A percentile compares a stretch with the other conserved stretches of the same genome.
These are phyloP conservation scores for Nothoprocta pentlandii DNA, from an alignment of 2,113 vertebrate species.

Conservation along the genomic window DNA sequence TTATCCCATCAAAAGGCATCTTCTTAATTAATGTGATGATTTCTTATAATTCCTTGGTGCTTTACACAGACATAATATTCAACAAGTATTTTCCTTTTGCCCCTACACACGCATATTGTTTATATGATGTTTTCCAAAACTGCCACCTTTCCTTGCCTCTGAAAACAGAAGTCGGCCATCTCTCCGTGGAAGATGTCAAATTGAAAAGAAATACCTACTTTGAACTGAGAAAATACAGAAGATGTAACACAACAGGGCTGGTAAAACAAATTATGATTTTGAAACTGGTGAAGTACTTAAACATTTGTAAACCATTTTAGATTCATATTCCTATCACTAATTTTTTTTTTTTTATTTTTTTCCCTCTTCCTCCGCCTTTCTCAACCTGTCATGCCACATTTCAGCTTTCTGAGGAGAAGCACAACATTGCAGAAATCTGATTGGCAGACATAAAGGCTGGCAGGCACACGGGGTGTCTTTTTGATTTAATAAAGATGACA, in stretches of 20 bases:
- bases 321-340: background rate
- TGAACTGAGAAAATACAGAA: background rate
- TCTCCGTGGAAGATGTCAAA: background rate
- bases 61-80: background rate
- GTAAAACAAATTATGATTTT: background rate
- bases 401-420: constrained; percentile 23
- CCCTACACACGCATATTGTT: background rate
- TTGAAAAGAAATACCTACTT: background rate
- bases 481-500: constrained; percentile 39
- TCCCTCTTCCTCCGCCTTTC: background rate
- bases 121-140: background rate
- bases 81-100: background rate
- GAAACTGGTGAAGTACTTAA: background rate
- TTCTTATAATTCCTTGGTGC: background rate
- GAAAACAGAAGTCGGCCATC: background rate
- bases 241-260: background rate
- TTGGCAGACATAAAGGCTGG: constrained; percentile 28
- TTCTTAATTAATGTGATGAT: background rate
- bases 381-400: background rate
- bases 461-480: constrained; percentile 46
- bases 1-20: background rate
- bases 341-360: background rate
- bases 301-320: background rate
- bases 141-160: background rate
- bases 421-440: constrained; percentile 18